Conservation (phyloP, 2,113 vertebrate species). For the Uropsilus gracilis region DNA sequence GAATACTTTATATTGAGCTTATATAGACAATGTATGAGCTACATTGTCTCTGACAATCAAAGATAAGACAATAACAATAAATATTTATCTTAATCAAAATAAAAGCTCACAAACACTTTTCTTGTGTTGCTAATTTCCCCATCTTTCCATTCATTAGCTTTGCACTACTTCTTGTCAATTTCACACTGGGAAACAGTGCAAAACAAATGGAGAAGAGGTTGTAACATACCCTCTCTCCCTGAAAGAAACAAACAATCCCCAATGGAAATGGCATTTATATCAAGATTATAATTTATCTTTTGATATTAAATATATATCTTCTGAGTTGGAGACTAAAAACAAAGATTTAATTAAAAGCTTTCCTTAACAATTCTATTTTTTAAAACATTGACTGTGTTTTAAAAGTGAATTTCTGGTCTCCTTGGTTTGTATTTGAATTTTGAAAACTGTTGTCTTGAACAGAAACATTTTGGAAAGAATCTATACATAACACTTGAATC, state of each 20-base stretch:
- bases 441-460: slow-evolving; percentile 15
- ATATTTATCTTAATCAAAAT: slow-evolving; percentile 68
- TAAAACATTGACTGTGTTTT: not conserved
- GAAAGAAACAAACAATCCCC: not conserved
- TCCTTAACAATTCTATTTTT: not conserved
- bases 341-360: not conserved
- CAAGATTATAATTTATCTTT: not conserved
- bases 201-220: slow-evolving; percentile 58
- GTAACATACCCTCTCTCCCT: not conserved
- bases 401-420: not conserved
- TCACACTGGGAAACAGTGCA: slow-evolving; percentile 46
- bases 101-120: slow-evolving; percentile 48
- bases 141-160: slow-evolving; percentile 57
- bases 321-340: not conserved
- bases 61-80: slow-evolving; percentile 47
- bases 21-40: not conserved
- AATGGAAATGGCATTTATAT: not conserved
- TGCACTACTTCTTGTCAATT: slow-evolving; percentile 56
- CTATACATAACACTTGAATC: not conserved
- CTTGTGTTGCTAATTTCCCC: slow-evolving; percentile 57
- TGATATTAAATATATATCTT: slow-evolving; percentile 4
- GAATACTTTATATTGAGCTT: slow-evolving; percentile 53
- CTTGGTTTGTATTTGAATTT: not conserved
- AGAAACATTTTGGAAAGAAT: slow-evolving; percentile 4
- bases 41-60: slow-evolving; percentile 43